Evolutionary conservation across 1,140 invertebrate species (phyloP).

Genomic region (Ericerus pela): DNA sequence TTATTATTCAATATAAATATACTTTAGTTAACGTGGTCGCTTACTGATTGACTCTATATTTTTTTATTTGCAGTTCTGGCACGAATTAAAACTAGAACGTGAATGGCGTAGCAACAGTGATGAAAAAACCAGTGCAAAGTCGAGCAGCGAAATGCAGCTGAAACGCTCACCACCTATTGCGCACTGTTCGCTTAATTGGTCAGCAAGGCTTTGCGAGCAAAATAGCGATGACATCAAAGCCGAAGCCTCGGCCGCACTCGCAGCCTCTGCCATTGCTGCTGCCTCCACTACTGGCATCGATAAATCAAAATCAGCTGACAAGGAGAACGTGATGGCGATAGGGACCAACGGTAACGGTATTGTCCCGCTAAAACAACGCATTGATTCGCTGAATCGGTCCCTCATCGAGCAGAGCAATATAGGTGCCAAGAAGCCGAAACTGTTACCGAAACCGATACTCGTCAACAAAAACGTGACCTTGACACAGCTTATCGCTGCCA

Average conservation of each 20-base stretch:
- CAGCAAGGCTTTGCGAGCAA: not conserved
- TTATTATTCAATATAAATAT: too few relatives aligned
- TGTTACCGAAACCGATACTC: slow-evolving; percentile 27
- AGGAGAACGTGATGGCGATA: slow-evolving; percentile 14
- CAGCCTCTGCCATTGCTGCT: too few relatives aligned
- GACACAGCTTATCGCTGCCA: not conserved
- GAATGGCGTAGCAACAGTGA: slow-evolving; percentile 21
- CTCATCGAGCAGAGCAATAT: slow-evolving; percentile 15
- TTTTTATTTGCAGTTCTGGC: slow-evolving; percentile 43
- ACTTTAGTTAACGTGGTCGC: too few relatives aligned
- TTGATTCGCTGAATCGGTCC: slow-evolving; percentile 15
- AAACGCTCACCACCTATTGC: slow-evolving; percentile 6
- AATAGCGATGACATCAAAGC: not conserved
- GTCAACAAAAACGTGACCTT: slow-evolving; percentile 13
- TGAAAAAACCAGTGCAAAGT: slow-evolving; percentile 19
- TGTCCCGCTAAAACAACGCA: slow-evolving; percentile 18
- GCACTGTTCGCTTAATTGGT: not conserved
- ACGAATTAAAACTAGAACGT: slow-evolving; percentile 38
- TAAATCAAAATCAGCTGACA: not conserved
- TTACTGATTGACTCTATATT: slow-evolving; percentile 19
- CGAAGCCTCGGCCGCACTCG: too few relatives aligned
- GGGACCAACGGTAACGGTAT: slow-evolving; percentile 4
- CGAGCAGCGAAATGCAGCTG: slow-evolving; percentile 20
- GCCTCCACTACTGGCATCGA: too few relatives aligned
- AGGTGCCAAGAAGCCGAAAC: slow-evolving; percentile 27